Evolutionary conservation across 2,888 invertebrate species (phyloP).

Genomic region (Anticlea derivata): DNA sequence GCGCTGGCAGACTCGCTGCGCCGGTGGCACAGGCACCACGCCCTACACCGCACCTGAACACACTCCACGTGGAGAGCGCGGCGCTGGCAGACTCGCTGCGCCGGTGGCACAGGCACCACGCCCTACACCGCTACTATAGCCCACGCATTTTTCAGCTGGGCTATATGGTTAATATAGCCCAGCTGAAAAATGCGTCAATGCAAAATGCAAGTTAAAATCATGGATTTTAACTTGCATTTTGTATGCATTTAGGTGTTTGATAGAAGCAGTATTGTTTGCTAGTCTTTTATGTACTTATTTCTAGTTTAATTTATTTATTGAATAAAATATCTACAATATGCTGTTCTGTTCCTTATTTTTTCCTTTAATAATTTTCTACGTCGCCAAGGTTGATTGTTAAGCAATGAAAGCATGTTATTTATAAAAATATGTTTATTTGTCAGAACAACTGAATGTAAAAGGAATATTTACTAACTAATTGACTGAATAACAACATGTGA

Average conservation of each 20-base stretch:
- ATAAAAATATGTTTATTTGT: constrained; percentile 23
- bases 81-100: constrained; percentile 44
- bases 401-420: constrained; percentile 17
- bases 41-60: constrained; percentile 1
- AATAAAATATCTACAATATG: constrained; percentile 38
- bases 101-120: constrained; percentile 44
- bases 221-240: constrained; percentile 24
- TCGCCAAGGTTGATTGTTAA: too few species aligned
- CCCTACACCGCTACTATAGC: constrained; percentile 35
- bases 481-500: constrained; percentile 11
- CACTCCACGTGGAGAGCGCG: constrained; percentile 51
- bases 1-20: constrained; percentile 44
- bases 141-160: too few species aligned
- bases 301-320: constrained; percentile 47
- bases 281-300: constrained; percentile 49
- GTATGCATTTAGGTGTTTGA: constrained; percentile 39
- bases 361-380: background rate
- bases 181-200: too few species aligned
- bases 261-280: constrained; percentile 53
- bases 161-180: too few species aligned
- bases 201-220: too few species aligned
- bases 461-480: constrained; percentile 8
- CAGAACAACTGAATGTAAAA: constrained; percentile 24
- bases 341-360: constrained; percentile 8
- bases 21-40: constrained; percentile 44